Base-by-base conservation (phyloP, 2,888 invertebrate genomes). In the Ernsta delagoae region DNA sequence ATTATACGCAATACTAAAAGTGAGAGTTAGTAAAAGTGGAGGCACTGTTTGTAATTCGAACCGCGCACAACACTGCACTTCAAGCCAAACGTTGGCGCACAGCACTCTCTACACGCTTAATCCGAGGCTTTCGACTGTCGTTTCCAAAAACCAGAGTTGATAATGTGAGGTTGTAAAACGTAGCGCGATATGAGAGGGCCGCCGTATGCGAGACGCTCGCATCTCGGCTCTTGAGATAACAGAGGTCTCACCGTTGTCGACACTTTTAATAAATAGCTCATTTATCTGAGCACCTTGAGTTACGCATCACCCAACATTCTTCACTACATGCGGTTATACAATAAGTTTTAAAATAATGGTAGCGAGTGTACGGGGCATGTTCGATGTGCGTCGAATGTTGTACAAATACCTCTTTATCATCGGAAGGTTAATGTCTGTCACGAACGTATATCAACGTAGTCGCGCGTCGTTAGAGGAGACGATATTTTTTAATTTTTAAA, bases 91-190 rank as follows among this genome's bases (percentile, higher is more conserved):
- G 82, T 78, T 77, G 76, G 73, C 82, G 82, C 79, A 76, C 79
- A 81, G 74, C 81, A 78, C 77, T 79, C 83, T 86, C 86, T 89
- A 83, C 82, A 75, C 78, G 75, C 75, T 86, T 85, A 85, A 89
- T 88, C 86, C 84, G 84, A 79, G 77, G 78, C 81, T 89, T 87
- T 87, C 77, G 80, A 83, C 75, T 83, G 83, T 82, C 77, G 87
- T 88, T 88, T 86, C 89, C 89, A 84, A 92, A 91, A 90, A 88
- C 85, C 83, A 84, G 88, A 84, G 84, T 84, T 83, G 85, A 89
- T 87, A 88, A 88, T 85, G 85, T 87, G 83, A 82, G 83, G 84
- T 86, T 24, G 24, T 24, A 24, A 24, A 24, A 24, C 24, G 24
- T 24, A 24, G 24, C 24, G 24, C 24, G 24, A 24, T 24, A 24